Percentiles rank a stretch among this genome's conserved stretches.
phyloP scores from a whole-genome alignment of 2,888 invertebrate genomes.

The Hartigia nigra region DNA sequence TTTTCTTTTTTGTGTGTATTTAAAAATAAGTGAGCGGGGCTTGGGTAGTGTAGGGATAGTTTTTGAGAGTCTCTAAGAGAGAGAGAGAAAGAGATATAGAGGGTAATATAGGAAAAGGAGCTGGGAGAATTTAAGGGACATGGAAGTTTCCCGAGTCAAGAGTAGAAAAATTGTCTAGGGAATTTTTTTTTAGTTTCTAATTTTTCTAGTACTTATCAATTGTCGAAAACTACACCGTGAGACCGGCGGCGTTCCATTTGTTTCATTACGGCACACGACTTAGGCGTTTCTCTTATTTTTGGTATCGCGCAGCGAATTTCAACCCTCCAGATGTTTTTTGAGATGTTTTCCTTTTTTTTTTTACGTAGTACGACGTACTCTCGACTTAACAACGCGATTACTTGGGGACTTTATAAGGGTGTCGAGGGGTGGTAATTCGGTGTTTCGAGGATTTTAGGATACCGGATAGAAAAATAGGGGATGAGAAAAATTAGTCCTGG shows the following conservation, averaged over 20 bases:
- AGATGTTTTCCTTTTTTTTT: slow-evolving; percentile 16
- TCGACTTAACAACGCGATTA: slow-evolving; percentile 25
- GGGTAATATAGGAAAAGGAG: not conserved
- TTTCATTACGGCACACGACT: not conserved
- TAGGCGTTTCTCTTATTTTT: not conserved
- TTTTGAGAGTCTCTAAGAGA: slow-evolving; percentile 20
- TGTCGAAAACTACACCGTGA: not conserved
- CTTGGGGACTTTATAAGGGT: slow-evolving; percentile 31
- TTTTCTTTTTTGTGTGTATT: slow-evolving; percentile 31
- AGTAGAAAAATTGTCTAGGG: not conserved
- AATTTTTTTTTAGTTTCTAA: not conserved
- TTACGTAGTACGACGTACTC: slow-evolving; percentile 3
- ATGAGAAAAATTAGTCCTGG: slow-evolving; percentile 58
- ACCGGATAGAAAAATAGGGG: slow-evolving; percentile 49
- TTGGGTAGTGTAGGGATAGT: not conserved
- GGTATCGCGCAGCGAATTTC: not conserved
- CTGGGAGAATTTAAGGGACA: not conserved
- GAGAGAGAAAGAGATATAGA: slow-evolving; percentile 3
- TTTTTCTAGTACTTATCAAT: not conserved
- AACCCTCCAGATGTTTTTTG: not conserved
- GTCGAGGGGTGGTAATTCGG: slow-evolving; percentile 19
- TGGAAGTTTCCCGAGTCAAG: slow-evolving; percentile 17
- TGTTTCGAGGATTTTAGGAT: slow-evolving; percentile 31
- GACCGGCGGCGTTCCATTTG: not conserved
- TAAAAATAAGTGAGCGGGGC: slow-evolving; percentile 32